These are phyloP conservation scores for Poeciliopsis retropinna DNA, from an alignment of 2,113 vertebrate species.

Conservation along the genomic window DNA sequence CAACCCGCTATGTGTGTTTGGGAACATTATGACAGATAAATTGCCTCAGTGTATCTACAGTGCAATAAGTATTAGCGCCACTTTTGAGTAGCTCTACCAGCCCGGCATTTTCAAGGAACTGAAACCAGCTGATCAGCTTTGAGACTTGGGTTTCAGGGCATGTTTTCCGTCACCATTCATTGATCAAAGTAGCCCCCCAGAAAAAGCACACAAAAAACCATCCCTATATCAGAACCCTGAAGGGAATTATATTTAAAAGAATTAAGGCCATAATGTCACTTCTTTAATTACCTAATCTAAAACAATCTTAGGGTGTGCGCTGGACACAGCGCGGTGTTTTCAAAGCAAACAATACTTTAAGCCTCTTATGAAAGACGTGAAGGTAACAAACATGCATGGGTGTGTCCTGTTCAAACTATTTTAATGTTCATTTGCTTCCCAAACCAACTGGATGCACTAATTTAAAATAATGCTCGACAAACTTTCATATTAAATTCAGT, in stretches of 20 bases:
- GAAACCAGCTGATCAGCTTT: slow-evolving; percentile 11
- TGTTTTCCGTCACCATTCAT: background rate
- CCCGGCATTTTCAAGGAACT: background rate
- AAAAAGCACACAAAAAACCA: background rate
- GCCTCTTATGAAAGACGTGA: slow-evolving; percentile 31
- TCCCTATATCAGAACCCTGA: too few relatives aligned
- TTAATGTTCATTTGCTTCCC: background rate
- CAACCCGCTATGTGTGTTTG: slow-evolving; percentile 6
- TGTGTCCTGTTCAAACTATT: background rate
- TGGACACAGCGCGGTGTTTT: background rate
- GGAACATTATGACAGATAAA: background rate
- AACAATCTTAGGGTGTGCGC: background rate
- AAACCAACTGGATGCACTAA: background rate
- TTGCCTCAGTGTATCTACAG: background rate
- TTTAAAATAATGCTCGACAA: background rate
- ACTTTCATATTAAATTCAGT: background rate
- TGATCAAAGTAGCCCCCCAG: background rate
- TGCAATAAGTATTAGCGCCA: background rate
- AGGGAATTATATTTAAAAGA: background rate
- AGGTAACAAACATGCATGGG: slow-evolving; percentile 12
- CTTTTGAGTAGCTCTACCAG: background rate
- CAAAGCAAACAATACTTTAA: slow-evolving; percentile 8
- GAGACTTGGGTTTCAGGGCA: background rate
- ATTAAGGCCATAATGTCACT: background rate
- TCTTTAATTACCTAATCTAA: background rate